A percentile compares a stretch with the other conserved stretches of the same genome.
These are phyloP conservation scores for Percina caprodes DNA, from an alignment of 2,113 vertebrate genomes.

Conservation along the genomic window DNA sequence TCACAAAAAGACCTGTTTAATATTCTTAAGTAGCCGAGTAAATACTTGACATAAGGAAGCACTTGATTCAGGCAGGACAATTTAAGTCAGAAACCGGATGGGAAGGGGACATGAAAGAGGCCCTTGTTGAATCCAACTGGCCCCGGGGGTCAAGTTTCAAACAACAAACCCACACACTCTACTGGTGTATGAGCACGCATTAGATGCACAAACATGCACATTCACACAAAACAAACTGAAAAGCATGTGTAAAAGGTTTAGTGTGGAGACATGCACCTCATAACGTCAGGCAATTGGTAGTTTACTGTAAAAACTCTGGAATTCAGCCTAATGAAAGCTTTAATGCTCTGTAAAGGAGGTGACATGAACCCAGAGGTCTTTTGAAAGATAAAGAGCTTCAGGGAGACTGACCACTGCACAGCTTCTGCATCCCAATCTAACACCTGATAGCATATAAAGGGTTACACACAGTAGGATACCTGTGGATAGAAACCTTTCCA, in stretches of 20 bases:
- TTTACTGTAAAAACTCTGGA: slow-evolving; percentile 73
- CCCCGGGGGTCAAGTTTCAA: slow-evolving; percentile 71
- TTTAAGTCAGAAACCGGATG: slow-evolving; percentile 70
- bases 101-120: slow-evolving; percentile 74
- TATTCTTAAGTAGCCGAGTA: slow-evolving; percentile 69
- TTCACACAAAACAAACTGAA: slow-evolving; percentile 40
- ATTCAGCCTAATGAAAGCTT: slow-evolving; percentile 75
- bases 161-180: slow-evolving; percentile 38
- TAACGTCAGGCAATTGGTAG: slow-evolving; percentile 32
- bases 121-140: slow-evolving; percentile 72
- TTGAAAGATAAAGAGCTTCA: slow-evolving; percentile 54
- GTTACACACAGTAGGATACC: neutral
- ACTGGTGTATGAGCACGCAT: slow-evolving; percentile 2
- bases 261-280: slow-evolving; percentile 45
- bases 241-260: slow-evolving; percentile 51
- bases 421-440: neutral
- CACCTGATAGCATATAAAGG: neutral
- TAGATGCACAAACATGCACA: slow-evolving; percentile 40
- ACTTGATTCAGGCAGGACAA: slow-evolving; percentile 69
- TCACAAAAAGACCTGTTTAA: slow-evolving; percentile 59
- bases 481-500: neutral
- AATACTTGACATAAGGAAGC: slow-evolving; percentile 81
- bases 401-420: slow-evolving; percentile 16
- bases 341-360: slow-evolving; percentile 70
- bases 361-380: slow-evolving; percentile 51